Conservation (phyloP, 2,888 invertebrate genomes). For the Aleiodes leptofemur region DNA sequence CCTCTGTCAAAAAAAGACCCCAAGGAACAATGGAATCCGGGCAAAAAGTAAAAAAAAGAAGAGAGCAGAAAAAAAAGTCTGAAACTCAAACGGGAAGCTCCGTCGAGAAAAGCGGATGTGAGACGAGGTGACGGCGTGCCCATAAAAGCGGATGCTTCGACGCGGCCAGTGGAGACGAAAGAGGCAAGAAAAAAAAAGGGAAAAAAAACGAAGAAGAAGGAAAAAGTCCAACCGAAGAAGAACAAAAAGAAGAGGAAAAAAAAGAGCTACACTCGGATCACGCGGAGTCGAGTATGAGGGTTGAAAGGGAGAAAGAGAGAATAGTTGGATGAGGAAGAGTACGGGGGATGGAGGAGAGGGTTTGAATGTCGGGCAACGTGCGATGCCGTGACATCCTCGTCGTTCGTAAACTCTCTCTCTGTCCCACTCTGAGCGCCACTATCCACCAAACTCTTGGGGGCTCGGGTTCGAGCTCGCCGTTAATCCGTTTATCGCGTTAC, state of each 20-base stretch:
- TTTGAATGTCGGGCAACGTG: conserved; percentile 65
- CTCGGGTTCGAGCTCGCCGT: conserved; percentile 60
- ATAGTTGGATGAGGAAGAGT: neutral
- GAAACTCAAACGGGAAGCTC: conserved; percentile 25
- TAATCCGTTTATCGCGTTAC: conserved; percentile 75
- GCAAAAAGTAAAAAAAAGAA: neutral
- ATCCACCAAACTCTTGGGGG: conserved; percentile 1
- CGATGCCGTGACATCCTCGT: conserved; percentile 69
- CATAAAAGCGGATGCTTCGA: conserved; percentile 20
- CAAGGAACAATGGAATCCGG: neutral
- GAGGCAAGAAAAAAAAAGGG: neutral
- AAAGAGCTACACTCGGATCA: neutral
- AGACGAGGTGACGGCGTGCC: conserved; percentile 29
- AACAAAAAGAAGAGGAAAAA: neutral
- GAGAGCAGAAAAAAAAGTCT: conserved; percentile 12
- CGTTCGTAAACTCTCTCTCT: conserved; percentile 46
- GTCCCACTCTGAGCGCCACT: conserved; percentile 13
- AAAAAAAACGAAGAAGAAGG: neutral
- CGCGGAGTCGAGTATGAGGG: conserved; percentile 3
- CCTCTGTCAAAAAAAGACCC: neutral
- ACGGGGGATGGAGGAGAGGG: conserved; percentile 15
- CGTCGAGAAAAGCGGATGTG: conserved; percentile 28
- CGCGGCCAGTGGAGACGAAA: neutral
- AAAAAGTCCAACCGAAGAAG: conserved; percentile 1
- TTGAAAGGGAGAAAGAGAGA: neutral